Base-by-base conservation (phyloP, 2,888 invertebrate genomes). In the Scaptomyza caliginosa region DNA sequence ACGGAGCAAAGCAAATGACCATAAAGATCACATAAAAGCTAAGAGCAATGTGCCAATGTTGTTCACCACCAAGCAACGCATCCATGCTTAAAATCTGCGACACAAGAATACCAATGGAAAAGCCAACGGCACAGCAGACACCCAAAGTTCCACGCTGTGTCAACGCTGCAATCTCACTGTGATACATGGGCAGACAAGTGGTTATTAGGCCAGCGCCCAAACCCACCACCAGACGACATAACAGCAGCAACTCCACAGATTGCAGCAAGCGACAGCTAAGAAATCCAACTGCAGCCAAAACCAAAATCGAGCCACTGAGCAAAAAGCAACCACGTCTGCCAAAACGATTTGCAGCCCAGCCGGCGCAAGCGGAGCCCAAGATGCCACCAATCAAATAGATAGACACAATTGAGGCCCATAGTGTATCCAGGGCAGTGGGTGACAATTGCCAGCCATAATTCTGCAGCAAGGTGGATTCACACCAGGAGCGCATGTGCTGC, bases 311-410 rank as follows among this genome's bases (percentile, higher is more conserved):
- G 0, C 83, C 79, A n/a, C 77, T 70, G 3, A 74, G 17, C 24
- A 74, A 24, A 3, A 79, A 51, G n/a, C 83, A 79, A 6, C 79
- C 75, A 0, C 63, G 82, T 11, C 77, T 64, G 48, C 96, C 96
- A 46, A 94, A 91, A 67, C 90, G 93, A 90, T 96, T 94, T 10
- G 96, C 95, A n/a, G 96, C 88, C 86, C 94, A 93, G 19, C 96
- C 95, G 0, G 96, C 96, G 0, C 94, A 91, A 26, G 97, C 92
- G 3, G 97, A 97, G 0, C 98, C 98, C n/a, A 94, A 92, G 74
- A 96, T 95, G 21, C 97, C 98, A 10, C 97, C 97, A 23, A 97
- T 93, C 34, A 97, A 93, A 91, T 96, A 98, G 67, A 97, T 94
- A 17, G 98, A 95, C 7, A 98, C 97, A 21, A 97, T 93, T 8